A percentile compares a stretch with the other conserved stretches of the same genome.
phyloP scores from a whole-genome alignment of 2,888 invertebrate species.

The Bursaphelenchus okinawaensis region DNA sequence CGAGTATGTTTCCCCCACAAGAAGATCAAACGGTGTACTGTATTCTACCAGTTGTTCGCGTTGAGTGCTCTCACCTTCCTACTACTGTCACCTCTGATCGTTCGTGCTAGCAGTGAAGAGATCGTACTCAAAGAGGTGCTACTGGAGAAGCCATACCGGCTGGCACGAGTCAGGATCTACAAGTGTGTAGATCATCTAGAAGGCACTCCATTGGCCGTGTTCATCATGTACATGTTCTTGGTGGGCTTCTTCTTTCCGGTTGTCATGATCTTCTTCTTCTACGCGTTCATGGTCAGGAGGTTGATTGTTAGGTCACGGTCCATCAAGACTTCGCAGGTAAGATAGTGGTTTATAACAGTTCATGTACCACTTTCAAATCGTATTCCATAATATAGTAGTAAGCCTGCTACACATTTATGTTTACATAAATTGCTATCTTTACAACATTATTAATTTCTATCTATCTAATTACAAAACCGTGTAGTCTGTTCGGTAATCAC shows the following conservation, averaged over 20 bases:
- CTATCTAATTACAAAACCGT: no score
- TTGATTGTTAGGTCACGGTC: slow-evolving; percentile 43
- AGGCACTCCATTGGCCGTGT: slow-evolving; percentile 25
- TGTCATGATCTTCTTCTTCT: slow-evolving; percentile 51
- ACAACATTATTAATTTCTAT: no score
- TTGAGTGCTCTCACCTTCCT: slow-evolving; percentile 29
- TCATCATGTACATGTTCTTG: slow-evolving; percentile 34
- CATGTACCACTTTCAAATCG: not conserved
- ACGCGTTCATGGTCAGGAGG: slow-evolving; percentile 49
- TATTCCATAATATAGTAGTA: not conserved
- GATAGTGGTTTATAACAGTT: not conserved
- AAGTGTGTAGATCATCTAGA: slow-evolving; percentile 38
- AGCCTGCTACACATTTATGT: no score
- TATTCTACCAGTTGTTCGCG: slow-evolving; percentile 24
- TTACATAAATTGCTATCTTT: no score
- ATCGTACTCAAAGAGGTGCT: slow-evolving; percentile 33
- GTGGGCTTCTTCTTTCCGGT: slow-evolving; percentile 44
- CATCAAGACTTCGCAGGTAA: slow-evolving; percentile 30
- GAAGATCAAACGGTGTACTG: slow-evolving; percentile 61
- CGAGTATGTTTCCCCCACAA: slow-evolving; percentile 69
- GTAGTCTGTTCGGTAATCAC: no score
- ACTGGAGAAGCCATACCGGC: slow-evolving; percentile 34
- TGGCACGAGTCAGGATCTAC: slow-evolving; percentile 35
- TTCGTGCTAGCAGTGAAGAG: slow-evolving; percentile 28
- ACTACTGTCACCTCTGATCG: slow-evolving; percentile 32